Base-by-base conservation (phyloP, 2,888 invertebrate genomes). In the Heliconius charithonia region DNA sequence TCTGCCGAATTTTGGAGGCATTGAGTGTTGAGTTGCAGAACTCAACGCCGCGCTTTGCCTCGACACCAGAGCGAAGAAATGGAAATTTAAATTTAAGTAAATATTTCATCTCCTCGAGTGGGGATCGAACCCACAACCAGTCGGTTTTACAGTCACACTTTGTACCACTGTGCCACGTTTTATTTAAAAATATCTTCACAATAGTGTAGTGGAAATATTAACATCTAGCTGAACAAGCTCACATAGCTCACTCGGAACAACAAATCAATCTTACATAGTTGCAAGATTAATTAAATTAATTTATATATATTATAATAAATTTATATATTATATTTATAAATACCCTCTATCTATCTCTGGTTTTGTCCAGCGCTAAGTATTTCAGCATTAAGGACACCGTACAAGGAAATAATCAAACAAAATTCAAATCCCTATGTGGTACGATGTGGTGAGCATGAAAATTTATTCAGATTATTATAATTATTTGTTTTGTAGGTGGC, bases 341-440 rank as follows among this genome's bases (percentile, higher is more conserved):
- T 77, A 73, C 63, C 62, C 51, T 19, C 51, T n/a, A n/a, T n/a
- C 29, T 76, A 76, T 70, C 69, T 59, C n/a, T 72, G 72, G 56
- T 72, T 59, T 56, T 72, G 59, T 59, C 72, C 72, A 72, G n/a
- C n/a, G 16, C 16, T 9, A 72, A 71, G 16, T 72, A 72, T 72
- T 59, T 72, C 32, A 72, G 69, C 41, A 16, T 69, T 69, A 25
- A 72, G 32, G 32, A 59, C 32, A 59, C 16, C 22, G 56, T n/a
- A 32, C 9, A 9, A 72, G 72, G 72, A 72, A 72, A 72, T 72
- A 59, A 59, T 71, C 32, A n/a, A 9, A 72, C 32, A 32, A 56
- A 72, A 72, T 72, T 37, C 32, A 32, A 32, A 59, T 29, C 22
- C 16, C 16, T n/a, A n/a, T 72, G 56, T 72, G 59, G 72, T 72